Conservation (phyloP, 1,140 invertebrate genomes). For the Lepidurus arcticus region DNA sequence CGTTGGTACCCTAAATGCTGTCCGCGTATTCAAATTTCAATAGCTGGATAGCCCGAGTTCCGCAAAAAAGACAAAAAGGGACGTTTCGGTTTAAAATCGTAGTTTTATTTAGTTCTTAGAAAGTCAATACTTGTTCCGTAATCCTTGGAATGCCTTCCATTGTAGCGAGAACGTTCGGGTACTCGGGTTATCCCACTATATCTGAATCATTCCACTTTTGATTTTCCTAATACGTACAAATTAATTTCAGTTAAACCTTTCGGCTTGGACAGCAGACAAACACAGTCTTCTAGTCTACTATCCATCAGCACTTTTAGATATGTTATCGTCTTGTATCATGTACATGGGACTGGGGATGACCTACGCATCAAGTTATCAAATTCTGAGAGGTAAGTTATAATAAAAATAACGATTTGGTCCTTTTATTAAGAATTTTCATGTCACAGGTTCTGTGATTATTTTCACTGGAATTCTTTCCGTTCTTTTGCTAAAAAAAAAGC, state of each 20-base stretch:
- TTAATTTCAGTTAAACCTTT: not conserved
- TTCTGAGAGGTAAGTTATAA: not conserved
- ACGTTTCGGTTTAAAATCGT: no score
- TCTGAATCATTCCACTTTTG: not conserved
- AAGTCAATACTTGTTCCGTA: not conserved
- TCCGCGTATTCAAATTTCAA: no score
- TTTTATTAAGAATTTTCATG: not conserved
- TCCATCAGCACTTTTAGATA: not conserved
- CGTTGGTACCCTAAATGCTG: no score
- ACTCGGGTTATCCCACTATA: not conserved
- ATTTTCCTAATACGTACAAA: no score
- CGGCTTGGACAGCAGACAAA: not conserved
- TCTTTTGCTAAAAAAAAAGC: not conserved
- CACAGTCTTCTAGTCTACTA: not conserved
- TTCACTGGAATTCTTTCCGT: conserved; percentile 3
- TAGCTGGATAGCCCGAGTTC: no score
- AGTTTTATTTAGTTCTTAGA: no score
- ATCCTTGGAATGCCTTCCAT: not conserved
- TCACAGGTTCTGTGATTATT: not conserved
- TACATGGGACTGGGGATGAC: conserved; percentile 8
- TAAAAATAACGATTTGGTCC: not conserved
- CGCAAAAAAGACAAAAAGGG: no score
- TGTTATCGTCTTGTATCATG: conserved; percentile 15
- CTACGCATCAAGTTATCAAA: conserved; percentile 15
- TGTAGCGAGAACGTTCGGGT: not conserved